Percentiles rank a stretch among this genome's conserved stretches.
Evolutionary conservation across 2,797 vertebrate genomes (phyloP).

Genomic region (Myotis myotis): DNA sequence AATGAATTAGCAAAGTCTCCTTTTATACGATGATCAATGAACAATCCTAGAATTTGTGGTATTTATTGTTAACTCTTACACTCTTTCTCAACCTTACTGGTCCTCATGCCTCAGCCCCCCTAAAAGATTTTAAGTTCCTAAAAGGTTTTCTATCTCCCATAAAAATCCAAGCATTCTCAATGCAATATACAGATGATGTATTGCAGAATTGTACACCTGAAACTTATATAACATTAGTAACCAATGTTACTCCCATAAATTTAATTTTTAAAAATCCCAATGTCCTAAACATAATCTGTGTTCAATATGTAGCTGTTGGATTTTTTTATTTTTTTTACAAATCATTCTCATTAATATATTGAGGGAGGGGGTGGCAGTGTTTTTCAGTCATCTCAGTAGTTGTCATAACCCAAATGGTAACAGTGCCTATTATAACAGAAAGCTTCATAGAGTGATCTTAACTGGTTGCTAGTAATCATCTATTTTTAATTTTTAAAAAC

Average conservation of each 20-base stretch:
- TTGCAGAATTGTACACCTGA: not conserved
- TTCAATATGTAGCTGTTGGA: constrained; percentile 36
- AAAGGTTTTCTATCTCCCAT: constrained; percentile 17
- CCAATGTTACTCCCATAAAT: not conserved
- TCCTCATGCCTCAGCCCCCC: not conserved
- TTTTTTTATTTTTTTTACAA: constrained; percentile 40
- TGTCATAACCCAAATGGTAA: constrained; percentile 20
- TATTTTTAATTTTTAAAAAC: constrained; percentile 46
- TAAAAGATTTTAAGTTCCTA: constrained; percentile 39
- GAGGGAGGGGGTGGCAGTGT: not conserved
- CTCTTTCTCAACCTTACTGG: not conserved
- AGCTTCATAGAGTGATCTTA: not conserved
- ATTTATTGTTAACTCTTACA: constrained; percentile 14
- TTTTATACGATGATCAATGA: not conserved
- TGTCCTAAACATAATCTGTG: constrained; percentile 45
- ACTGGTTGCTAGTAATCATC: constrained; percentile 5
- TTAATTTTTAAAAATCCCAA: constrained; percentile 25
- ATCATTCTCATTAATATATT: constrained; percentile 54
- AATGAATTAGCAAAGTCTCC: constrained; percentile 50
- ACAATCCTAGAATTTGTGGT: not conserved
- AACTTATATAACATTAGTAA: not conserved
- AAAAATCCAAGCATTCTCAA: constrained; percentile 35
- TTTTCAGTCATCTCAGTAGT: constrained; percentile 16
- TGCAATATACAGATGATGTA: not conserved
- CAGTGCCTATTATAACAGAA: constrained; percentile 40